Evolutionary conservation across 2,113 vertebrate genomes (phyloP).

Genomic region (Rana temporaria): DNA sequence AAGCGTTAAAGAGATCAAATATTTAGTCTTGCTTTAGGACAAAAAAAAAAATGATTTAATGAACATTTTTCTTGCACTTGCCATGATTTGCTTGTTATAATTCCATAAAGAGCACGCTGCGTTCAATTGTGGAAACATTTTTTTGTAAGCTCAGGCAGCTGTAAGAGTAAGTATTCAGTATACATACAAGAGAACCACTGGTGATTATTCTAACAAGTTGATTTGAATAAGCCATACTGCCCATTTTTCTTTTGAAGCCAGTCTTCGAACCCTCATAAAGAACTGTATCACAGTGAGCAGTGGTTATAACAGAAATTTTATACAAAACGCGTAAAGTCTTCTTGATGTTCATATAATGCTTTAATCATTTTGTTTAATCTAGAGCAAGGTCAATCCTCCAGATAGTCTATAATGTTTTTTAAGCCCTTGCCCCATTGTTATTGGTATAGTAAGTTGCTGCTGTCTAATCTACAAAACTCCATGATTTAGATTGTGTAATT

Average conservation of each 20-base stretch:
- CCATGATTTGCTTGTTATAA: not conserved
- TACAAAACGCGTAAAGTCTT: conserved; percentile 15
- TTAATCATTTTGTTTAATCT: conserved; percentile 33
- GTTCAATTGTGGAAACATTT: conserved; percentile 16
- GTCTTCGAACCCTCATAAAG: conserved; percentile 2
- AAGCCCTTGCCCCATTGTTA: not conserved
- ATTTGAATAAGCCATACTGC: conserved; percentile 33
- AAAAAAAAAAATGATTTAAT: not conserved
- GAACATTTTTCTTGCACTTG: not conserved
- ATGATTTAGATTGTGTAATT: conserved; percentile 7
- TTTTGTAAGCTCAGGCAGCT: conserved; percentile 4
- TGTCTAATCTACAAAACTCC: conserved; percentile 24
- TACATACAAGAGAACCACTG: conserved; percentile 40
- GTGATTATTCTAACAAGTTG: conserved; percentile 45
- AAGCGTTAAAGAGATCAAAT: too few relatives aligned
- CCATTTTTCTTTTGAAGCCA: conserved; percentile 26
- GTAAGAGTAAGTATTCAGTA: conserved; percentile 20
- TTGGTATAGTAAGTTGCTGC: not conserved
- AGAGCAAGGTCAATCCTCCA: conserved; percentile 13
- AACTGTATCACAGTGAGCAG: conserved; percentile 14
- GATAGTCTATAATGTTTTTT: not conserved
- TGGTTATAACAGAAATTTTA: conserved; percentile 1
- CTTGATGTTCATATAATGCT: not conserved
- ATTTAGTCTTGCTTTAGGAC: too few relatives aligned
- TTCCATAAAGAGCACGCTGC: conserved; percentile 23